Evolutionary conservation across 2,113 vertebrate species (phyloP).

Genomic region (Strix aluco): DNA sequence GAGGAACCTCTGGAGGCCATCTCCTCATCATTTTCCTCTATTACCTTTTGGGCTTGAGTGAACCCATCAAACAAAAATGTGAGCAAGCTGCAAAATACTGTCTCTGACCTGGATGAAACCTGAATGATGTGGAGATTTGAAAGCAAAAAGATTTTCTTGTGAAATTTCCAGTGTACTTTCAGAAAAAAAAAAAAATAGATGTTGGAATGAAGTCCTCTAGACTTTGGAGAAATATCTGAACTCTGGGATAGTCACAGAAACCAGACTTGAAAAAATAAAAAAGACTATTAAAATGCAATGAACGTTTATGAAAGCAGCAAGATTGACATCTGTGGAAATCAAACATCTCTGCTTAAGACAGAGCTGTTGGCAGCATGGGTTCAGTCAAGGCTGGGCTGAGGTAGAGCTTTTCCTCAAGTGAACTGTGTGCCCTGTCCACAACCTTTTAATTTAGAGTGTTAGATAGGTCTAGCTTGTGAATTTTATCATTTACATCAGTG

Average conservation of each 20-base stretch:
- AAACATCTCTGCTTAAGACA: not conserved
- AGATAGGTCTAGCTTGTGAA: not conserved
- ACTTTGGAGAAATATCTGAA: slow-evolving; percentile 10
- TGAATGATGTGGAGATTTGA: not conserved
- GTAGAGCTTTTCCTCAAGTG: not conserved
- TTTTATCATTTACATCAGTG: not conserved
- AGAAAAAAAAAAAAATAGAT: not conserved
- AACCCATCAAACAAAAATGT: not conserved
- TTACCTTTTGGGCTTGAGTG: not conserved
- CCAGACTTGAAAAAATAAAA: not conserved
- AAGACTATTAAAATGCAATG: not conserved
- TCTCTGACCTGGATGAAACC: not conserved
- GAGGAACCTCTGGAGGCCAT: not conserved
- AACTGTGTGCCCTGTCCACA: not conserved
- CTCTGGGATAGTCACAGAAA: slow-evolving; percentile 23
- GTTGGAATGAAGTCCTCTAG: not conserved
- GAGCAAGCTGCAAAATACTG: not conserved
- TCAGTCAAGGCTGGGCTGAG: not conserved
- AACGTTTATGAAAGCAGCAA: slow-evolving; percentile 12
- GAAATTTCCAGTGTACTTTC: not conserved
- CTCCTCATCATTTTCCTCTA: not conserved
- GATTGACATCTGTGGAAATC: not conserved
- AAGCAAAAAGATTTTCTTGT: not conserved
- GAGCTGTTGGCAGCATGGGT: not conserved
- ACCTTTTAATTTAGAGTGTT: not conserved